Evolutionary conservation across 2,888 invertebrate genomes (phyloP), one percentile per base, ranked within the genome.

Genomic region (Alsophila aescularia): DNA sequence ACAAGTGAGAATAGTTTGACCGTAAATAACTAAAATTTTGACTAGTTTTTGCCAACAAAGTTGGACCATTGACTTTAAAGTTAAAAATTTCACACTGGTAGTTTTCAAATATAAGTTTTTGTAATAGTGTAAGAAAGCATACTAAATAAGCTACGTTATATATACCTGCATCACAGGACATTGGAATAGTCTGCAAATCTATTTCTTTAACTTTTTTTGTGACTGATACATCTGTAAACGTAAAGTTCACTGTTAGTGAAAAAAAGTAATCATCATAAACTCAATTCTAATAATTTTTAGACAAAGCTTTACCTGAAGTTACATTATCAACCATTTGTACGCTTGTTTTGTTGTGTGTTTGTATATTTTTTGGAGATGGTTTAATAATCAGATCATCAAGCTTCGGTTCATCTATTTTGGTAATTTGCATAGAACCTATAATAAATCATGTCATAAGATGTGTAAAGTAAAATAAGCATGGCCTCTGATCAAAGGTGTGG

Each of bases 291-390:
- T n/a, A 16, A 10, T n/a, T n/a, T 16, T 18, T 16, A 16, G 16
- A 7, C 2, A 49, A 34, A 29, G 18, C n/a, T 9, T 32, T 75
- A 83, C 83, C 81, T 69, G 79, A 80, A 32, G 75, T 75, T n/a
- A 66, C 56, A 36, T 70, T 58, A 31, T 81, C 76, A 2, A 73
- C 52, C 67, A 69, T 75, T 29, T 39, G 35, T 1, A 55, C 51
- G 2, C 43, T 7, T 3, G 41, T 9, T 12, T 21, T 29, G 10
- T 47, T 14, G 9, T n/a, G 21, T 42, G 21, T 18, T 29, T 29
- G 29, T 10, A 29, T 10, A 29, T 9, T 24, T n/a, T n/a, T n/a
- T n/a, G n/a, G 7, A 29, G 29, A 29, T 29, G 10, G 2, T n/a
- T 29, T 1, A n/a, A 10, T n/a, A 6, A 21, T 5, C 3, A 21